Evolutionary conservation across 2,797 vertebrate genomes (phyloP).

Genomic region (Syngnathus rostellatus): DNA sequence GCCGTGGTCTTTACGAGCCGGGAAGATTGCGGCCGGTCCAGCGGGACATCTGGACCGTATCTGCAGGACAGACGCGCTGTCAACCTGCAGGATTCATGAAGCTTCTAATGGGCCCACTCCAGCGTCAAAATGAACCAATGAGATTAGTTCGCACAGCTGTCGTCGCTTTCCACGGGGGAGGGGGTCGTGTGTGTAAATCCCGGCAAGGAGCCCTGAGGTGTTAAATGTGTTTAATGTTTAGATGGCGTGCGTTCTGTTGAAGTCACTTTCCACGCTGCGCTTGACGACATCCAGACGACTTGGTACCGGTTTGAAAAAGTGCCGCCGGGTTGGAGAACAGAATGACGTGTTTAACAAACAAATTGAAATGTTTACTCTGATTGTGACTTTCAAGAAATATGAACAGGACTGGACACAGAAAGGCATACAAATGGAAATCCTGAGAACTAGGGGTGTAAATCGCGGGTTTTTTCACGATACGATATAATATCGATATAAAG

Average conservation of each 20-base stretch:
- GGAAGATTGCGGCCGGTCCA: conserved; percentile 23
- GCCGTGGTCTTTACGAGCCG: conserved; percentile 50
- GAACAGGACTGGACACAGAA: too few relatives aligned
- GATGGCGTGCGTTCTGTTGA: neutral
- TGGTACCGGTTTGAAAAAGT: neutral
- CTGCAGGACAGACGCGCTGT: conserved; percentile 9
- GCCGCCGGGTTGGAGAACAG: too few relatives aligned
- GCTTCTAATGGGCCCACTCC: neutral
- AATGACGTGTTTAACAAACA: neutral
- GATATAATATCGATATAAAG: too few relatives aligned
- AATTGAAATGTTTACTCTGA: neutral
- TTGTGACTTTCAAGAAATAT: neutral
- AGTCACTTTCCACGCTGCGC: neutral
- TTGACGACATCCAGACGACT: neutral
- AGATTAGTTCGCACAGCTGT: neutral
- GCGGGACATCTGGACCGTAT: conserved; percentile 49
- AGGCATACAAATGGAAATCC: too few relatives aligned
- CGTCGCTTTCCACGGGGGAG: neutral
- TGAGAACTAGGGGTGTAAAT: too few relatives aligned
- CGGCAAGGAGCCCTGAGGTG: neutral
- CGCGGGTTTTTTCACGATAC: too few relatives aligned
- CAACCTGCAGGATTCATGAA: neutral
- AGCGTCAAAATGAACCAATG: neutral
- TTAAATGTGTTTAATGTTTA: conserved; percentile 1
- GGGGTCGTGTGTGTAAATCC: neutral